Percentiles rank a stretch among this genome's conserved stretches.
Conservation (phyloP, 37 sponge, comb jelly and placozoan species). For the Crambe crambe region DNA sequence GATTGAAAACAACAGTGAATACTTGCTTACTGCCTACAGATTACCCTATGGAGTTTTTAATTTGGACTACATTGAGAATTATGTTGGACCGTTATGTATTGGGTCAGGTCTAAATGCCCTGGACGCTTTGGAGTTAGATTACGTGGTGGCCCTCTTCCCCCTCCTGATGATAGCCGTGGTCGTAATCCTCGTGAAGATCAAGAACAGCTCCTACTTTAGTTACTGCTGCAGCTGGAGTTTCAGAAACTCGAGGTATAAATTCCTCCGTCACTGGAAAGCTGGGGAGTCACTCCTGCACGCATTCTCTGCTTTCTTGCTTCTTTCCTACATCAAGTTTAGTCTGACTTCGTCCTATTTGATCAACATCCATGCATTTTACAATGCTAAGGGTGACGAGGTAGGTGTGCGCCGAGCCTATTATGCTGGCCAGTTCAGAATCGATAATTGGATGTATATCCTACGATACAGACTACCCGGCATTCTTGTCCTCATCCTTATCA, state of each 20-base stretch:
- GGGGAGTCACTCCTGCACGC: constrained; percentile 13
- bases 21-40: constrained; percentile 16
- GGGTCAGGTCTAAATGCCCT: constrained; percentile 4
- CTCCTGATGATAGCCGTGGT: constrained; percentile 38
- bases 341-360: constrained; percentile 12
- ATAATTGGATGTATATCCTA: not conserved
- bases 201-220: not conserved
- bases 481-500: constrained; percentile 1
- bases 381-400: not conserved
- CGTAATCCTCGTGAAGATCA: not conserved
- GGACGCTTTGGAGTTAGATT: constrained; percentile 10
- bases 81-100: constrained; percentile 18
- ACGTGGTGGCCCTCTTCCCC: constrained; percentile 48
- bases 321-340: constrained; percentile 39
- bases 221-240: not conserved
- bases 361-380: not conserved
- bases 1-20: not conserved
- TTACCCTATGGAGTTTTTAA: constrained; percentile 55
- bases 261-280: not conserved
- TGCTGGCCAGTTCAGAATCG: constrained; percentile 11
- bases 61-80: constrained; percentile 28
- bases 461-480: not conserved
- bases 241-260: not conserved
- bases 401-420: not conserved
- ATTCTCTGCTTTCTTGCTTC: constrained; percentile 45